Conservation (phyloP, 2,113 vertebrate genomes). For the Syngnathus typhle region DNA sequence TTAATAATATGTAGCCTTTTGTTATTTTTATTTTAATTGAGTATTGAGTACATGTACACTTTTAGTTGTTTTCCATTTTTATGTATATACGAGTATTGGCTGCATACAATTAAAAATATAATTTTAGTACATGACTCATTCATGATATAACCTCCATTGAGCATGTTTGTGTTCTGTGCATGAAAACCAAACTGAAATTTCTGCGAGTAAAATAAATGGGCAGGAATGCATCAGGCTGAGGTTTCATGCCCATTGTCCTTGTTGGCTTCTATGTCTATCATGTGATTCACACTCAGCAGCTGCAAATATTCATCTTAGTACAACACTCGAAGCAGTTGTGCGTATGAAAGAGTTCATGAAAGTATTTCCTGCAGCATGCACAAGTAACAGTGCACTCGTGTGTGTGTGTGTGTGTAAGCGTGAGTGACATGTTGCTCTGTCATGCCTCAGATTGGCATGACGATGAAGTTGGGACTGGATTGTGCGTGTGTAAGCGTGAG, state of each 20-base stretch:
- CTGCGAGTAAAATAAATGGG: slow-evolving; percentile 33
- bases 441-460: slow-evolving; percentile 45
- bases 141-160: neutral
- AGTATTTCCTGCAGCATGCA: neutral
- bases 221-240: slow-evolving; percentile 41
- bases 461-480: slow-evolving; percentile 56
- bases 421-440: slow-evolving; percentile 36
- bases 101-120: neutral
- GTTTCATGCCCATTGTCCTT: slow-evolving; percentile 48
- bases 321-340: slow-evolving; percentile 1
- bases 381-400: neutral
- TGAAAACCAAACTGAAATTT: neutral
- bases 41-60: too few species aligned
- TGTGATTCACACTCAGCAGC: slow-evolving; percentile 55
- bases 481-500: slow-evolving; percentile 9
- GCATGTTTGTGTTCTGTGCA: neutral
- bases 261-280: slow-evolving; percentile 39
- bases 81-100: neutral
- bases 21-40: too few species aligned
- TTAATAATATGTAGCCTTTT: too few species aligned
- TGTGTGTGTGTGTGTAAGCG: neutral
- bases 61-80: neutral
- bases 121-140: neutral
- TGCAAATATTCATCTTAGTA: slow-evolving; percentile 19
- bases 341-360: neutral